Evolutionary conservation across 2,113 vertebrate species (phyloP).

Genomic region (Pterophyllum scalare): DNA sequence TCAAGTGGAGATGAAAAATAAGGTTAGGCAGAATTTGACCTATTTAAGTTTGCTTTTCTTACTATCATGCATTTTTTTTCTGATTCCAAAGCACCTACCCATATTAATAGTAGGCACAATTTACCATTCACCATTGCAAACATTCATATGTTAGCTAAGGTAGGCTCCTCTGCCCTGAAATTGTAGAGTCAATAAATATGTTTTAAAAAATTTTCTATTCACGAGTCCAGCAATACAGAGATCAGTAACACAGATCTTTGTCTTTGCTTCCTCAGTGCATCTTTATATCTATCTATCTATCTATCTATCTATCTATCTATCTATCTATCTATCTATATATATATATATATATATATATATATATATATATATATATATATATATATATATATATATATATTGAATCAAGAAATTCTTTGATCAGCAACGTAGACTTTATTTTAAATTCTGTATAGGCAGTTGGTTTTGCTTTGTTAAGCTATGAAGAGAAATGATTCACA

Average conservation of each 20-base stretch:
- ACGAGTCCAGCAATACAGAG: background rate
- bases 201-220: too few species aligned
- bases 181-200: too few species aligned
- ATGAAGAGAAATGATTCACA: background rate
- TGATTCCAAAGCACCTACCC: background rate
- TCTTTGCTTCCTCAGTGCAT: too few species aligned
- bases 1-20: background rate
- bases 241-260: background rate
- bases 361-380: too few species aligned
- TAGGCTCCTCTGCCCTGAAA: background rate
- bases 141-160: too few species aligned
- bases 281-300: too few species aligned
- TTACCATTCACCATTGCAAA: background rate
- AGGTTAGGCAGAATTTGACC: background rate
- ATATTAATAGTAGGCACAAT: background rate
- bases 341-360: too few species aligned
- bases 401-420: background rate
- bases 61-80: background rate
- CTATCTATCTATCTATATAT: too few species aligned
- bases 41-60: background rate
- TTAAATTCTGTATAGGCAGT: background rate
- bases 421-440: background rate
- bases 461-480: conserved; percentile 4
- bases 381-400: too few species aligned
- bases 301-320: too few species aligned